phyloP scores from a whole-genome alignment of 2,888 invertebrate species.

The Rhogogaster chlorosoma region DNA sequence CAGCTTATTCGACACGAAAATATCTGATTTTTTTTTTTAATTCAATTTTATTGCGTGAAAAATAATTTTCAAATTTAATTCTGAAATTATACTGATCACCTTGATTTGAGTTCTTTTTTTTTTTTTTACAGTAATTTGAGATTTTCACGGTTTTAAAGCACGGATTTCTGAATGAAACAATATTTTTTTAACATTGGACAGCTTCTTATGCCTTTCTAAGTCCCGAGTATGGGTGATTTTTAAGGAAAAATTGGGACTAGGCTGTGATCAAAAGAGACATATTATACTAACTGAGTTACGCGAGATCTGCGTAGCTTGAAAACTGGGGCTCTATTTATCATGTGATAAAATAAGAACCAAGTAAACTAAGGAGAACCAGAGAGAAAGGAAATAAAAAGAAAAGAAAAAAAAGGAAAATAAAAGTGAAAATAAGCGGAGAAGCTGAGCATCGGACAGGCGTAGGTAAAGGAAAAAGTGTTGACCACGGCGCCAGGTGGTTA shows the following conservation, averaged over 20 bases:
- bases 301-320: not conserved
- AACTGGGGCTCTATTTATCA: not conserved
- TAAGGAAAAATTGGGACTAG: not conserved
- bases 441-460: not conserved
- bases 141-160: not conserved
- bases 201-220: not conserved
- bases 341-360: not conserved
- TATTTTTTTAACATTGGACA: not conserved
- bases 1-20: not conserved
- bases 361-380: not conserved
- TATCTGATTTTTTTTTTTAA: not conserved
- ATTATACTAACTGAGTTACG: not conserved
- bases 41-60: not conserved
- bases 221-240: not conserved
- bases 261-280: not conserved
- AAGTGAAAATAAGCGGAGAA: not conserved
- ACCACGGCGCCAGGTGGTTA: slow-evolving; percentile 14
- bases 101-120: not conserved
- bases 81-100: not conserved
- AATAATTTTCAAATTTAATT: not conserved
- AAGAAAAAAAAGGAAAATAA: not conserved
- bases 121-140: not conserved
- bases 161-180: not conserved
- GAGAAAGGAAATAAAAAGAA: not conserved
- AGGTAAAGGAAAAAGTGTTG: slow-evolving; percentile 24